Base-by-base conservation (phyloP, 2,113 vertebrate genomes). In the Eurypyga helias region DNA sequence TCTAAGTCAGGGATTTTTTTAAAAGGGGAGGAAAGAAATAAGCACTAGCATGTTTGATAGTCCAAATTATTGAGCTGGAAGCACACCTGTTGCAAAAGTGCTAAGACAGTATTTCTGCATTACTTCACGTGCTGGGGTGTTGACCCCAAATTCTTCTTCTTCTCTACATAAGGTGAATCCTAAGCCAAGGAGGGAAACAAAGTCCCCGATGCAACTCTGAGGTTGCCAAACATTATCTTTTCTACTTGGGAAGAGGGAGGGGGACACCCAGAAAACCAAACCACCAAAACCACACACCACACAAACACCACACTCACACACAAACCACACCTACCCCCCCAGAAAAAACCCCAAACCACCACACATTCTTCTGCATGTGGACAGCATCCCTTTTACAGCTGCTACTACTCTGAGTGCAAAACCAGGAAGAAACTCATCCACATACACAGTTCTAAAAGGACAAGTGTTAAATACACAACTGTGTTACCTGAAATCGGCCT, bases 401-500 rank as follows among this genome's bases (percentile, higher is more conserved):
- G 60, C 54, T 73, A 54, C 21, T 58, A 29, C 21, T 80, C 41
- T 52, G 34, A 73, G 38, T 28, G 67, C 28, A 83, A 77, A 85
- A 45, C 0, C 21, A 86, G 20, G 41, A 94, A 61, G 20, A 72
- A 92, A 67, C 19, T 62, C 8, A 48, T 17, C 38, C 29, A 57
- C 19, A 17, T 3, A 41, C 10, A 62, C 11, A 95, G 57, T 41
- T 71, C 33, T 46, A 89, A 71, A 92, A 43, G 26, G 25, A 60
- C 7, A 41, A 41, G 7, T 29, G 6, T 83, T 71, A 71, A 84
- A 43, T 46, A 85, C 11, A 33, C 51, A 65, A 86, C 49, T 71
- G 43, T 12, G 29, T 93, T 98, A 99, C 99, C 99, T 99, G 99
- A 96, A 99, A 99, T 94, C 99, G 97, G 77, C 98, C 98, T 34